phyloP scores from a whole-genome alignment of 2,797 vertebrate genomes.

The Poecilia gillii region DNA sequence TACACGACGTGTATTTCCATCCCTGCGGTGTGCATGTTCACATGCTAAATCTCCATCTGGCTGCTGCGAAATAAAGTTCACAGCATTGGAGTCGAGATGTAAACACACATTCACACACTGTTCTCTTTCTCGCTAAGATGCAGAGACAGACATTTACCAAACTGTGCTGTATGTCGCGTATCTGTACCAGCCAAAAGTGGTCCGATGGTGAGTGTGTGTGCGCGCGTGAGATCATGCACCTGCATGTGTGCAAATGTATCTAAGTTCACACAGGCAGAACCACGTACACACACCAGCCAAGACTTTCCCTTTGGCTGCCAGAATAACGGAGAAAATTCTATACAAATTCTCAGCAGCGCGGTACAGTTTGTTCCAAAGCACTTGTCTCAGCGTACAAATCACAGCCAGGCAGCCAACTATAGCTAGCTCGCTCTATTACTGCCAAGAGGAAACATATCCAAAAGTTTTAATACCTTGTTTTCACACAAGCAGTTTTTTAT shows the following conservation, averaged over 20 bases:
- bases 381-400: constrained; percentile 69
- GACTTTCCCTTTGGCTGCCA: constrained; percentile 67
- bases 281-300: constrained; percentile 53
- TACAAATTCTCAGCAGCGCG: constrained; percentile 49
- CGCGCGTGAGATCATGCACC: constrained; percentile 34
- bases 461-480: constrained; percentile 79
- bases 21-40: constrained; percentile 62
- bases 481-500: constrained; percentile 73
- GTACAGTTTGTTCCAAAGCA: constrained; percentile 76
- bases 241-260: constrained; percentile 50
- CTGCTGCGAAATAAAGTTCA: constrained; percentile 76
- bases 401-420: constrained; percentile 69
- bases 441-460: constrained; percentile 74
- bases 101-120: constrained; percentile 79
- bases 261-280: constrained; percentile 45
- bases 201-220: constrained; percentile 52
- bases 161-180: constrained; percentile 76
- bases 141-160: constrained; percentile 78
- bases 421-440: constrained; percentile 68
- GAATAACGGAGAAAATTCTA: constrained; percentile 69
- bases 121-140: constrained; percentile 78
- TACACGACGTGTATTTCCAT: constrained; percentile 72
- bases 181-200: constrained; percentile 74
- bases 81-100: constrained; percentile 77
- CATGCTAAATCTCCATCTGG: constrained; percentile 79